Conservation (phyloP, 2,888 invertebrate species). For the Penaeus monodon region DNA sequence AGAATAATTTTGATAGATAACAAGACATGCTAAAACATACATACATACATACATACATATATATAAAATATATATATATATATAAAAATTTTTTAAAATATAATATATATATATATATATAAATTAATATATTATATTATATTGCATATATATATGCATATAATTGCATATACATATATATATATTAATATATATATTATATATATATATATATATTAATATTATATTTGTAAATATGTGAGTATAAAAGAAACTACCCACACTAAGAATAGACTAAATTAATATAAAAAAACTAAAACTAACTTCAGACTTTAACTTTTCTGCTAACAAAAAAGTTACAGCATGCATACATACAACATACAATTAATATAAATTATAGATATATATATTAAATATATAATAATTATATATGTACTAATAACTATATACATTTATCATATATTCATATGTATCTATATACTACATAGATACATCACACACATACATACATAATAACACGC, state of each 20-base stretch:
- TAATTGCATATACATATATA: not conserved
- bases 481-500: not conserved
- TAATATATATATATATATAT: too few relatives aligned
- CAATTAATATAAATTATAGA: not conserved
- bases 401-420: slow-evolving; percentile 14
- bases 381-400: slow-evolving; percentile 24
- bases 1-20: not conserved
- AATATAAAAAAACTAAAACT: too few relatives aligned
- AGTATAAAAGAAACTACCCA: not conserved
- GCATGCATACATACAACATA: slow-evolving; percentile 19
- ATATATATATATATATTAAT: not conserved
- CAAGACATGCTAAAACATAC: too few relatives aligned
- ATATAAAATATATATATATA: too few relatives aligned
- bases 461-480: not conserved
- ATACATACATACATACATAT: too few relatives aligned
- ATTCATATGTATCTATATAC: not conserved
- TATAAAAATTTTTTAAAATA: too few relatives aligned
- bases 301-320: too few relatives aligned
- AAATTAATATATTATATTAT: too few relatives aligned
- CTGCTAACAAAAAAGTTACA: not conserved
- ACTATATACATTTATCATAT: too few relatives aligned
- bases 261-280: too few relatives aligned
- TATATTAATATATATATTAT: not conserved
- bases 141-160: not conserved
- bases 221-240: not conserved